Evolutionary conservation across 1,140 invertebrate species (phyloP), one percentile per base, ranked within the genome.

Genomic region (Ceratoteleas bidentatus): DNA sequence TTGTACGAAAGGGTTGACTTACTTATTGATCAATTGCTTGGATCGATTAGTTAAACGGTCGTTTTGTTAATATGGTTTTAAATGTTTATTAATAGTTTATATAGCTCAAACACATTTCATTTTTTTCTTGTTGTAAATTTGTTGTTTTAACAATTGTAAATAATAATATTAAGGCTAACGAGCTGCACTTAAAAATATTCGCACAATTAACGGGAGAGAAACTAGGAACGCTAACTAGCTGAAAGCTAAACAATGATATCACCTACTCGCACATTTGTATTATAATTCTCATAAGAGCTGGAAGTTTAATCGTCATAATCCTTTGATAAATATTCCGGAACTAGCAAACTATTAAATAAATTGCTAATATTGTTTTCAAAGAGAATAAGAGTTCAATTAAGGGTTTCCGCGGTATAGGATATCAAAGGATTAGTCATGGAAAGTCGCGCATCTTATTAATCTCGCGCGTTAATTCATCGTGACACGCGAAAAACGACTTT

Each of bases 301-400:
- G 24, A 69, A 58, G 65, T 58, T 58, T 57, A 69, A 69, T 57
- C 54, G 53, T 57, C 24, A 9, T 69, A 69, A 69, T 69, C 65
- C 54, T 57, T 58, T 50, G 24, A 69, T 69, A 69, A 69, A 69
- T 69, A 50, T 58, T 50, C 34, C 43, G 49, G 13, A 58, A 69
- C 36, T 69, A 50, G 8, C 0, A 3, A 3, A 45, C 34, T 15
- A 10, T 57, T 57, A 24, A 49, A 57, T 15, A 57, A 57, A 57
- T 38, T 49, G 14, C 38, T 49, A 34, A 68, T 65, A n/a, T 53
- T 38, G 45, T 36, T 52, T 32, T 38, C 16, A 24, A 24, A 24
- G 24, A 24, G 24, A 24, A 24, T 24, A 24, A 15, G n/a, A 36
- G 33, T 38, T 56, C n/a, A 34, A 56, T 38, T 38, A 38, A 15